Conservation (phyloP, 35 echinoderm and acorn worm species). For the Apostichopus parvimensis region DNA sequence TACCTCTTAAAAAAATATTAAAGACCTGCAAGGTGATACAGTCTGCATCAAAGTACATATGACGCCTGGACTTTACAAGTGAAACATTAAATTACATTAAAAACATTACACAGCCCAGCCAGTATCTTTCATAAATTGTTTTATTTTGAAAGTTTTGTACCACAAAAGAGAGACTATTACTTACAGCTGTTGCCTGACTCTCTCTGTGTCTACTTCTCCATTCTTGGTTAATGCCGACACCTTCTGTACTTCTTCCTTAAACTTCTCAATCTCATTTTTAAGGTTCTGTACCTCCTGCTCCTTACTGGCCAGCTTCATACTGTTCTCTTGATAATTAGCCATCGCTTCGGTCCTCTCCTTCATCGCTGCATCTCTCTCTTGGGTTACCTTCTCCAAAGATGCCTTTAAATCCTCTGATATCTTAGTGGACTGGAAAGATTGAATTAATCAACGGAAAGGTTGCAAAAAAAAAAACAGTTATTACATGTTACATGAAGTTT, state of each 20-base stretch:
- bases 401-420: constrained; percentile 66
- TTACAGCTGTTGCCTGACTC: constrained; percentile 77
- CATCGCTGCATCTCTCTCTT: constrained; percentile 81
- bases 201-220: constrained; percentile 50
- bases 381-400: constrained; percentile 62
- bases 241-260: constrained; percentile 54
- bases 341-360: constrained; percentile 83
- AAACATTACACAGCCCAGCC: no score
- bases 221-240: constrained; percentile 45
- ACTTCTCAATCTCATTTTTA: constrained; percentile 61
- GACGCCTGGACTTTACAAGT: no score
- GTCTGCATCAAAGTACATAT: no score
- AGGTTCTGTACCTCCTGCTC: constrained; percentile 46
- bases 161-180: neutral
- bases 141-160: neutral
- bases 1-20: no score
- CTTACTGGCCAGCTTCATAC: constrained; percentile 81
- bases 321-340: constrained; percentile 71
- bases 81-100: no score
- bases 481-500: no score
- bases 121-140: neutral
- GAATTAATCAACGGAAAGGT: no score
- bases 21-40: no score
- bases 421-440: constrained; percentile 50
- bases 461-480: neutral